Base-by-base conservation (phyloP, 1,140 invertebrate genomes). In the Scaptomyza hsui region DNA sequence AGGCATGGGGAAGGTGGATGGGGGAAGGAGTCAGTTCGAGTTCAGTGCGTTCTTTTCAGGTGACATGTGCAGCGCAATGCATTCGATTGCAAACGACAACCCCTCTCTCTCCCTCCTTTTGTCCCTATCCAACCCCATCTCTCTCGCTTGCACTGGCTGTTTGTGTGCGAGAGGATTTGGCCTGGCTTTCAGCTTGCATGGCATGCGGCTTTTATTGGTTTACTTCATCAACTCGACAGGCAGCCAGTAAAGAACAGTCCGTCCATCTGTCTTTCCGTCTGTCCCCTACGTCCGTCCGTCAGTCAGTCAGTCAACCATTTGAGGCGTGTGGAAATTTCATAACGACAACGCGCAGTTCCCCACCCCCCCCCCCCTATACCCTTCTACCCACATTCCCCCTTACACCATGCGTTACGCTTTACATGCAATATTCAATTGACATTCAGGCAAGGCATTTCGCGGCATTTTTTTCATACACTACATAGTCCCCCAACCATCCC, bases 381-480 rank as follows among this genome's bases (percentile, higher is more conserved):
- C n/a, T n/a, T n/a, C n/a, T n/a, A 18, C n/a, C 7, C 10, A 9
- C 9, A 1, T 1, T 9, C 13, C 26, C 4, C 15, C 2, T 9
- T 5, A 1, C 1, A 12, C 29, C 21, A 15, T 16, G 4, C 37
- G 41, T 45, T 51, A 24, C 63, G 52, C 49, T 81, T 69, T 83
- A 83, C 83, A 78, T 83, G 79, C 80, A 85, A 85, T 85, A 85
- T 78, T 83, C 80, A 83, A 83, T 83, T 85, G 80, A 83, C 80
- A 83, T 83, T 83, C 65, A 72, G 39, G 49, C 56, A 68, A 68
- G 61, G 70, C 70, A 72, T 68, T 61, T 72, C 75, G 79, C 65
- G 75, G 75, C 77, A 78, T 73, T 77, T 61, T 60, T 82, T 62
- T 37, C 76, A 39, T 64, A 51, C 32, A 19, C 18, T 39, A 1